Conservation (phyloP, 2,113 vertebrate genomes). For the Aleadryas rufinucha region DNA sequence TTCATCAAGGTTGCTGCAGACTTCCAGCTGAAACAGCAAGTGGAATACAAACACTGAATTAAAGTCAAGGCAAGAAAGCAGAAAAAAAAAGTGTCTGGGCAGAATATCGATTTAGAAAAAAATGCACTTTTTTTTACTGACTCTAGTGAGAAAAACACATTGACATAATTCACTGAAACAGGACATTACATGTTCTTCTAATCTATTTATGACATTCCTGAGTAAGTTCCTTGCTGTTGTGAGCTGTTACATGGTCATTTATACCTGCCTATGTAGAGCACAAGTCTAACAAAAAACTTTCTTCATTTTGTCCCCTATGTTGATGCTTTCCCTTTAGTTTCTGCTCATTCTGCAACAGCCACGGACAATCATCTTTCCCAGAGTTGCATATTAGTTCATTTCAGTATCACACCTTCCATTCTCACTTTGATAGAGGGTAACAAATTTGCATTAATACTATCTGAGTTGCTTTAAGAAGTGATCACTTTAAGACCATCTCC, state of each 20-base stretch:
- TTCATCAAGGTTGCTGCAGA: constrained; percentile 4
- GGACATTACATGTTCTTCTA: not conserved
- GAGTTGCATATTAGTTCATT: rapidly evolving
- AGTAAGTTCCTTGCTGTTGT: not conserved
- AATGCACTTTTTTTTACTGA: not conserved
- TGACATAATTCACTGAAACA: not conserved
- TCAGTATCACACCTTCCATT: not conserved
- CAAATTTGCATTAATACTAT: not conserved
- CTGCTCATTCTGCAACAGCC: not conserved
- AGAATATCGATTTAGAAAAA: not conserved
- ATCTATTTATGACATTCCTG: not conserved
- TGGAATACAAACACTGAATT: constrained; percentile 29
- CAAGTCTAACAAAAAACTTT: not conserved
- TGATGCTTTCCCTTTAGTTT: not conserved
- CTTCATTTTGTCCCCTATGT: rapidly evolving
- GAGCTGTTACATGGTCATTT: not conserved
- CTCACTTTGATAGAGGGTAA: not conserved
- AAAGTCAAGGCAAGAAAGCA: not conserved
- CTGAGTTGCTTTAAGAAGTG: not conserved
- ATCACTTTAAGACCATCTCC: not conserved
- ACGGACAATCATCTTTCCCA: not conserved
- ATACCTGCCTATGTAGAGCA: not conserved
- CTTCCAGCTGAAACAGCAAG: constrained; percentile 30
- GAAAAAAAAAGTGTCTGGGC: not conserved
- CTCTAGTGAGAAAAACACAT: constrained; percentile 1